phyloP scores from a whole-genome alignment of 1,140 invertebrate species.

The Brachionus calyciflorus region DNA sequence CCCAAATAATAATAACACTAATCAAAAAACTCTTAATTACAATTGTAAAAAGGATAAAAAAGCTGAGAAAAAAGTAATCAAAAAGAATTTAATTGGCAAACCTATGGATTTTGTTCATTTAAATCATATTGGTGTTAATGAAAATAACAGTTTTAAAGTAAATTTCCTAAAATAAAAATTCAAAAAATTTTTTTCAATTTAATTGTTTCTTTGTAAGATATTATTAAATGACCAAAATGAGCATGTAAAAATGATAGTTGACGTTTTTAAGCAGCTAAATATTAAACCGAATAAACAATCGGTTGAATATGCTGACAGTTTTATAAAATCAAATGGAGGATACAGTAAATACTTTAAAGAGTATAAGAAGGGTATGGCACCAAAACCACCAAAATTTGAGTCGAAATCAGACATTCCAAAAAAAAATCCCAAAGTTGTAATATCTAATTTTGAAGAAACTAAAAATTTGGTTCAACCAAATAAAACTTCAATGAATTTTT shows the following conservation, averaged over 20 bases:
- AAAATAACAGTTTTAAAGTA: slow-evolving; percentile 34
- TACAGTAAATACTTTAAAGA: slow-evolving; percentile 28
- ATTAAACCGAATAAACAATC: slow-evolving; percentile 30
- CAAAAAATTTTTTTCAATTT: background rate
- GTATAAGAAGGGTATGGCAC: background rate
- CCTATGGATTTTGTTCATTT: slow-evolving; percentile 41
- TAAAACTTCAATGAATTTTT: background rate
- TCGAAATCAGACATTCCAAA: background rate
- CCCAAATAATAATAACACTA: background rate
- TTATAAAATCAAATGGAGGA: slow-evolving; percentile 41
- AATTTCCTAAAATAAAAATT: too few relatives aligned
- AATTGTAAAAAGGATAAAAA: slow-evolving; percentile 23
- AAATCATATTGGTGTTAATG: slow-evolving; percentile 18
- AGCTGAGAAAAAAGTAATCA: slow-evolving; percentile 13
- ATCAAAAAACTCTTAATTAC: background rate
- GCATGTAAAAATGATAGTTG: slow-evolving; percentile 24
- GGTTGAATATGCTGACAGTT: slow-evolving; percentile 28
- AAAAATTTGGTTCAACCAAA: background rate
- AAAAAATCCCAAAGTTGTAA: background rate
- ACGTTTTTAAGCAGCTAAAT: slow-evolving; percentile 33
- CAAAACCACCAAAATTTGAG: background rate
- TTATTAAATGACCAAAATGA: slow-evolving; percentile 37
- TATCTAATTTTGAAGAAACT: background rate
- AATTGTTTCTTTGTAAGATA: slow-evolving; percentile 5
- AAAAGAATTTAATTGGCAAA: slow-evolving; percentile 24